These are phyloP conservation scores for Cryptops parisi DNA, from an alignment of 2,888 invertebrate genomes.

Conservation along the genomic window DNA sequence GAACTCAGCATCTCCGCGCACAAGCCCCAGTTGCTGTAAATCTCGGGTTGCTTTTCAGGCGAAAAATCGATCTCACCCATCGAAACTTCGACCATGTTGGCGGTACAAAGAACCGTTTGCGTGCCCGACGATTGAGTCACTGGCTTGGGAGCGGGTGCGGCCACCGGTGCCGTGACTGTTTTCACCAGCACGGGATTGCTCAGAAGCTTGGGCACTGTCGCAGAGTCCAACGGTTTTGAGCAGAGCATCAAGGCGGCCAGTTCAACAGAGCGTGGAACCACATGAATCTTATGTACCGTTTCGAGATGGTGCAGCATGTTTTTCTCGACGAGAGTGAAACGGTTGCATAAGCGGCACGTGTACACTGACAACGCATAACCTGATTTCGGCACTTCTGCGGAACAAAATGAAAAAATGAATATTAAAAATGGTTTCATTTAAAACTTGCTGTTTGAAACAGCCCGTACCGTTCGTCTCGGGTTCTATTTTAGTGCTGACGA, in stretches of 20 bases:
- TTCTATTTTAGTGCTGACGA: not conserved
- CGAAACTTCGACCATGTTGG: not conserved
- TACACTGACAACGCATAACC: slow-evolving; percentile 9
- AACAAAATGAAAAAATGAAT: not conserved
- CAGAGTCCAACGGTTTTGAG: slow-evolving; percentile 8
- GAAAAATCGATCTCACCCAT: not conserved
- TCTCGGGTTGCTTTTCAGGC: not conserved
- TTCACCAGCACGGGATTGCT: slow-evolving; percentile 2
- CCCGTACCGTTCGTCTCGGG: not conserved
- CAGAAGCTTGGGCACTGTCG: not conserved
- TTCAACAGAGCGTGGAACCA: slow-evolving; percentile 11
- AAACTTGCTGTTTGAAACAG: not conserved
- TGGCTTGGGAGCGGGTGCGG: not conserved
- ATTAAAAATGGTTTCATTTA: not conserved
- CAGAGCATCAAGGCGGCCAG: slow-evolving; percentile 12
- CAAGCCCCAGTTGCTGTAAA: not conserved
- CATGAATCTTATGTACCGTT: slow-evolving; percentile 12
- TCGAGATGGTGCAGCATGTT: slow-evolving; percentile 8
- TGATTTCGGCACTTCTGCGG: not conserved
- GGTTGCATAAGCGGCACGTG: slow-evolving; percentile 12
- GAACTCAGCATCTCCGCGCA: not conserved
- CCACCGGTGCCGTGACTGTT: slow-evolving; percentile 6
- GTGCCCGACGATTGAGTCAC: not conserved
- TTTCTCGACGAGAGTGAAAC: slow-evolving; percentile 6
- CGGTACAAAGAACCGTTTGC: slow-evolving; percentile 2